Base-by-base conservation (phyloP, 2,113 vertebrate species). In the Elgaria multicarinata region DNA sequence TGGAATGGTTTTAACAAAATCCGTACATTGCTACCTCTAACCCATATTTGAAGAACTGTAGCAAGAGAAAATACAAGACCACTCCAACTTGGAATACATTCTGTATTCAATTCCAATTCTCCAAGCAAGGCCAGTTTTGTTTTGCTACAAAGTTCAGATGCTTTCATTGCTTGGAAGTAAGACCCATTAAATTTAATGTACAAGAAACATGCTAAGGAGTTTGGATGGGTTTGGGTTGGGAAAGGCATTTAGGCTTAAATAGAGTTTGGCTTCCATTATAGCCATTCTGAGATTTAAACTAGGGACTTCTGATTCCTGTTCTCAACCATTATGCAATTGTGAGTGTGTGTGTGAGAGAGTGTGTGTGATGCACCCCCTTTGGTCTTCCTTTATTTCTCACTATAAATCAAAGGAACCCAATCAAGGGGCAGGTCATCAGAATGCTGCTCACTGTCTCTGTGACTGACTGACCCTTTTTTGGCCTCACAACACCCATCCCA, bases 41-140 rank as follows among this genome's bases (percentile, higher is more conserved):
- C 58, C 67, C 31, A 20, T 4, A 91, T 94, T 89, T 28, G 39
- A 91, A 77, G 79, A 90, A 26, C 3, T 46, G 31, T 39, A 91
- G 1, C 33, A 77, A 80, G 58, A 90, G 79, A n/a, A 84, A 36
- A 86, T 89, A 83, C 36, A 26, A 13, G 8, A 31, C 6, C 77
- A 42, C 26, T 31, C 33, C 5, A 58, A 26, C 80, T 55, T 0
- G 42, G 5, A 3, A 28, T 74, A 91, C 42, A 6, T 87, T 84
- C 1, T 90, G 90, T 92, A 26, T 4, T 20, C 12, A 42, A 87
- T 55, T 88, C 44, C 50, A 66, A 46, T 42, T 64, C 26, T 67
- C 62, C 16, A 33, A 4, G 62, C 64, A 67, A 69, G 36, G 7
- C 42, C 10, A 36, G 26, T 62, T 39, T 62, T 78, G 44, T 78